These are phyloP conservation scores for Rhingia campestris DNA, from an alignment of 2,888 invertebrate genomes.

Conservation along the genomic window DNA sequence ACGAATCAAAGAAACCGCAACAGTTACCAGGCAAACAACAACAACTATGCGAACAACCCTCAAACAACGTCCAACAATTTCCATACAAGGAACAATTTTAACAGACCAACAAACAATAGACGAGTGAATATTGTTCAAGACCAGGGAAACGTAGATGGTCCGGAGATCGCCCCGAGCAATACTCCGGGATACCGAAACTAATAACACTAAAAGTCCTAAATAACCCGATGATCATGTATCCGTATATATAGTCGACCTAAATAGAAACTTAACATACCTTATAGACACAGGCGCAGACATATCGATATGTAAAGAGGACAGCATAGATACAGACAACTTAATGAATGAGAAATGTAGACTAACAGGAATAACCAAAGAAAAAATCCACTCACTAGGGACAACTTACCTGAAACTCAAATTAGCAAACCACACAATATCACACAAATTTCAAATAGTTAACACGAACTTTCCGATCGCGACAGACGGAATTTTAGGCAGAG, in stretches of 20 bases:
- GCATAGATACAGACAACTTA: too few relatives aligned
- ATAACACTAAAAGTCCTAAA: background rate
- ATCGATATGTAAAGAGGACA: constrained; percentile 17
- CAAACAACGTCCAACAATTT: too few relatives aligned
- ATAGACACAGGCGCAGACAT: constrained; percentile 23
- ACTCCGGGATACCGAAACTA: constrained; percentile 18
- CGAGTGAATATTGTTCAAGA: constrained; percentile 1
- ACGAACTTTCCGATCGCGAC: too few relatives aligned
- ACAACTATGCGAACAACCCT: too few relatives aligned
- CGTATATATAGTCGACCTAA: too few relatives aligned
- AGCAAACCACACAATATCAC: too few relatives aligned
- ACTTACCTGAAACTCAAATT: background rate
- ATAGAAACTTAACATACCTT: background rate
- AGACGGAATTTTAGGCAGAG: constrained; percentile 9
- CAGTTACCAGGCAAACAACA: too few relatives aligned
- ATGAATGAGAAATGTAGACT: too few relatives aligned
- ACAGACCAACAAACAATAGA: constrained; percentile 1
- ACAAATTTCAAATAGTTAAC: constrained; percentile 20
- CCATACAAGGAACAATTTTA: too few relatives aligned
- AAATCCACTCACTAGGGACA: constrained; percentile 26
- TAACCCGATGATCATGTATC: too few relatives aligned
- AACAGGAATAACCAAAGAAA: too few relatives aligned
- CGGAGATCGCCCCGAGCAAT: background rate
- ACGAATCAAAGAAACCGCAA: too few relatives aligned
- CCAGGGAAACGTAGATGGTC: background rate